Evolutionary conservation across 2,113 vertebrate species (phyloP).

Genomic region (Cavia aperea): DNA sequence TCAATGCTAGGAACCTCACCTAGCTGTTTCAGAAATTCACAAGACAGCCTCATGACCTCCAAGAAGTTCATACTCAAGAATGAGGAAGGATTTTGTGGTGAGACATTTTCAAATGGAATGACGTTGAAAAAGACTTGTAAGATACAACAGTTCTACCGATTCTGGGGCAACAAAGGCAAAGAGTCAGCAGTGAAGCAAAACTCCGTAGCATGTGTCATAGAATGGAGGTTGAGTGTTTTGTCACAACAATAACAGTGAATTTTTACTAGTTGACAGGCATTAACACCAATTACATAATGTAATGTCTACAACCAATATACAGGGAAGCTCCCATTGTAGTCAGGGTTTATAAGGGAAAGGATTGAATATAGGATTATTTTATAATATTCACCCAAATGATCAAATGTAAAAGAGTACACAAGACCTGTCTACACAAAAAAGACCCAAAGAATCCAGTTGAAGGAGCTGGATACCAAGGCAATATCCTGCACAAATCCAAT

Average conservation of each 20-base stretch:
- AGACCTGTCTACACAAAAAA: no score
- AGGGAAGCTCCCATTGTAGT: neutral
- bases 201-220: no score
- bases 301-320: neutral
- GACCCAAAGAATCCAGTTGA: no score
- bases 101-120: neutral
- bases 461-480: no score
- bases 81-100: neutral
- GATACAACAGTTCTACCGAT: accelerated
- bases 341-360: neutral
- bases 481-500: no score
- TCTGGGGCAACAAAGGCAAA: neutral
- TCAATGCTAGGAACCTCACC: neutral
- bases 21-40: neutral
- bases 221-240: neutral
- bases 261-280: neutral
- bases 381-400: no score
- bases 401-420: no score
- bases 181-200: neutral
- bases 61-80: neutral
- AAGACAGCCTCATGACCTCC: neutral
- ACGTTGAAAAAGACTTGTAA: neutral
- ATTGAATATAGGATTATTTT: neutral
- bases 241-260: neutral
- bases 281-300: neutral